These are phyloP conservation scores for Amphipoea oculea DNA, from an alignment of 2,888 invertebrate species.

Conservation along the genomic window DNA sequence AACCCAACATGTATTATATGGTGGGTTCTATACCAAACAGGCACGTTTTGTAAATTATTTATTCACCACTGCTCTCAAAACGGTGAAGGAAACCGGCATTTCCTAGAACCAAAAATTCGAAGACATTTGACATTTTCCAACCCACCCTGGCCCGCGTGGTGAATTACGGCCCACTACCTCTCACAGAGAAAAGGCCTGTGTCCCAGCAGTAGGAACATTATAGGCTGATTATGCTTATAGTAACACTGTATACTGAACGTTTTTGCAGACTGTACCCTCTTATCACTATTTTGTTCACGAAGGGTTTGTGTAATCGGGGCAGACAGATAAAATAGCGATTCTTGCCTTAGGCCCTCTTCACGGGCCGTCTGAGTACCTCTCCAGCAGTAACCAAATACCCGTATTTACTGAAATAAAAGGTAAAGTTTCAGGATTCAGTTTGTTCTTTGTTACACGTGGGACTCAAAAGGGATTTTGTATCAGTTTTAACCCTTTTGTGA, in stretches of 20 bases:
- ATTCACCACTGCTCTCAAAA: too few species aligned
- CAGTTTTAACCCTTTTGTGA: conserved; percentile 12
- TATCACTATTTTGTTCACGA: conserved; percentile 57
- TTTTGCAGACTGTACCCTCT: conserved; percentile 25
- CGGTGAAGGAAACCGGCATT: too few species aligned
- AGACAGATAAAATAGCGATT: conserved; percentile 56
- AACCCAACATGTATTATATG: too few species aligned
- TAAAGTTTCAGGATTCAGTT: conserved; percentile 30
- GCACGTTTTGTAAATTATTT: too few species aligned
- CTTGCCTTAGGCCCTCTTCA: conserved; percentile 55
- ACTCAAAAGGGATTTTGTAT: conserved; percentile 2
- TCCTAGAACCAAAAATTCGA: too few species aligned
- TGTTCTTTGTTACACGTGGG: conserved; percentile 23
- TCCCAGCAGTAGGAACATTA: neutral
- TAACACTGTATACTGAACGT: too few species aligned
- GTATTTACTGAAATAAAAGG: conserved; percentile 47
- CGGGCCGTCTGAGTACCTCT: conserved; percentile 20
- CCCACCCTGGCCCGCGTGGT: neutral
- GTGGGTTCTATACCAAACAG: too few species aligned
- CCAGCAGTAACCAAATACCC: conserved; percentile 46
- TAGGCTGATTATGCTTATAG: neutral
- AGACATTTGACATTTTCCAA: neutral
- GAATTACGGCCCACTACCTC: neutral
- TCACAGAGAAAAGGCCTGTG: neutral
- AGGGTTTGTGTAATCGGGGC: conserved; percentile 55